Percentiles rank a stretch among this genome's conserved stretches.
These are phyloP conservation scores for Plestiodon gilberti DNA, from an alignment of 2,113 vertebrate species.

Conservation along the genomic window DNA sequence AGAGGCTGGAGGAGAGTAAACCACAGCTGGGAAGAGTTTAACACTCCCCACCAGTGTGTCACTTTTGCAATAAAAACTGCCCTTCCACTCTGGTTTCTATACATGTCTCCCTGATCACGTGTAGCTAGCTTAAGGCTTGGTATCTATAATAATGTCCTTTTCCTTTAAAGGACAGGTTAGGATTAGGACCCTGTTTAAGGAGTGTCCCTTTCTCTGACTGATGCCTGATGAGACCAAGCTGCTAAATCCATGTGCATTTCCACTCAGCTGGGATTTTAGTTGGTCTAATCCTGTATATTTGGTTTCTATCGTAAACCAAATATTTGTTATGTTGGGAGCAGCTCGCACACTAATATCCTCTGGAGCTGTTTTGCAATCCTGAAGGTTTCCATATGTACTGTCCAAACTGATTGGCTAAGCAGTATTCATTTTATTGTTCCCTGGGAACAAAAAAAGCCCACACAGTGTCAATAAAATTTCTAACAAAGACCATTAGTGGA, in stretches of 20 bases:
- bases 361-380: slow-evolving; percentile 57
- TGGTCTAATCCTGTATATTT: slow-evolving; percentile 32
- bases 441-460: slow-evolving; percentile 45
- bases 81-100: background rate
- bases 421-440: slow-evolving; percentile 60
- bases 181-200: slow-evolving; percentile 31
- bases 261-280: slow-evolving; percentile 47
- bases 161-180: slow-evolving; percentile 50
- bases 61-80: background rate
- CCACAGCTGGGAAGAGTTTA: background rate
- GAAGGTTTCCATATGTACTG: slow-evolving; percentile 57
- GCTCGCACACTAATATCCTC: slow-evolving; percentile 44
- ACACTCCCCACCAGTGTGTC: too few species aligned
- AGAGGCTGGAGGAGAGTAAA: background rate
- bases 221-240: slow-evolving; percentile 13
- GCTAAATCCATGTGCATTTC: background rate
- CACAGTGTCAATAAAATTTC: slow-evolving; percentile 45
- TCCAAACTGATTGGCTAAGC: slow-evolving; percentile 59
- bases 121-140: background rate
- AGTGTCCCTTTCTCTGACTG: slow-evolving; percentile 24
- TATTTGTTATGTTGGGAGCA: slow-evolving; percentile 59
- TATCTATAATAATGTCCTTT: slow-evolving; percentile 30
- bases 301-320: slow-evolving; percentile 52
- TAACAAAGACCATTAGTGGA: slow-evolving; percentile 54
- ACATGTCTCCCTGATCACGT: background rate